Evolutionary conservation across 2,113 vertebrate genomes (phyloP).

Genomic region (Rallus limicola): DNA sequence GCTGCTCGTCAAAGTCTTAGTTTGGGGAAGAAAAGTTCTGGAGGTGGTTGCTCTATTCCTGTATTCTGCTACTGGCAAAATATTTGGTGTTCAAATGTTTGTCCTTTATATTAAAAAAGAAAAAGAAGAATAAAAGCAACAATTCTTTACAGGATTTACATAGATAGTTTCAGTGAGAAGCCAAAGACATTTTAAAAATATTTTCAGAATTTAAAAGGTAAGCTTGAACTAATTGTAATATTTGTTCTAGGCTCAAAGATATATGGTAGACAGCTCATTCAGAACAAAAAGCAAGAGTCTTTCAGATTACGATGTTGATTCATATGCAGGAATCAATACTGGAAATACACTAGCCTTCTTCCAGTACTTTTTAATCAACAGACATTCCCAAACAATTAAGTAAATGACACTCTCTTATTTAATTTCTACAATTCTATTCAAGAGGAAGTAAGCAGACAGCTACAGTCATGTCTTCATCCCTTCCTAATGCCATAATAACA

Average conservation of each 20-base stretch:
- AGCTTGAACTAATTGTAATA: neutral
- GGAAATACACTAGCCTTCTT: neutral
- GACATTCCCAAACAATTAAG: slow-evolving; percentile 48
- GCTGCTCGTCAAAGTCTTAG: neutral
- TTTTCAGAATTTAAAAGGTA: neutral
- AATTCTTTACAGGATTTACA: neutral
- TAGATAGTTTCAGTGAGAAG: neutral
- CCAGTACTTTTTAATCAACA: neutral
- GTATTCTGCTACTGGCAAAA: neutral
- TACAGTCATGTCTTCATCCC: slow-evolving; percentile 10
- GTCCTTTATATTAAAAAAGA: neutral
- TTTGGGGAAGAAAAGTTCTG: neutral
- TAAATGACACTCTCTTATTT: slow-evolving; percentile 38
- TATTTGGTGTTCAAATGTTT: neutral
- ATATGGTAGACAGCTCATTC: neutral
- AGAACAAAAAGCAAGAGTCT: neutral
- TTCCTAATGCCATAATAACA: slow-evolving; percentile 5
- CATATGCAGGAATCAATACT: neutral
- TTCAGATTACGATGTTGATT: neutral
- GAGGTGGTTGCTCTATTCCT: neutral
- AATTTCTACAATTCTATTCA: slow-evolving; percentile 25
- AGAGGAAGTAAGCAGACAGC: slow-evolving; percentile 25
- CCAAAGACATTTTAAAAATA: neutral
- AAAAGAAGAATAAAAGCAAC: neutral
- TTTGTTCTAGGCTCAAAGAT: neutral